Conservation (phyloP, 2,888 invertebrate species). For the Notocelia uddmanniana region DNA sequence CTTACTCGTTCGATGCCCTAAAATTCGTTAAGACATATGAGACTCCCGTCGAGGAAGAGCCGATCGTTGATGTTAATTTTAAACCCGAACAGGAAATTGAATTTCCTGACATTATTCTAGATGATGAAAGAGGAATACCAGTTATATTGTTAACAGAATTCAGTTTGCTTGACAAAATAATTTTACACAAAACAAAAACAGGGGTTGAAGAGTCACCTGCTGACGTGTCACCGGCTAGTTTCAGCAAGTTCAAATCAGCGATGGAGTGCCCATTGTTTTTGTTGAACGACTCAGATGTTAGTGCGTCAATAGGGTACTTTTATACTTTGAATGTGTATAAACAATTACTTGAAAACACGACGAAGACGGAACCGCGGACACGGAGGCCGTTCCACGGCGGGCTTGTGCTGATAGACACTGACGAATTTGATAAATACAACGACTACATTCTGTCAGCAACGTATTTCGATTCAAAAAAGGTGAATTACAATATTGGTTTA, state of each 20-base stretch:
- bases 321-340: slow-evolving; percentile 63
- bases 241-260: slow-evolving; percentile 56
- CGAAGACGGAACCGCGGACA: slow-evolving; percentile 60
- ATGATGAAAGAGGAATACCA: slow-evolving; percentile 62
- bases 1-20: slow-evolving; percentile 59
- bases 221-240: slow-evolving; percentile 52
- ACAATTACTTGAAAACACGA: slow-evolving; percentile 53
- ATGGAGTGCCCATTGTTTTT: slow-evolving; percentile 63
- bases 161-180: slow-evolving; percentile 59
- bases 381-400: slow-evolving; percentile 60
- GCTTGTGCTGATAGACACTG: slow-evolving; percentile 57
- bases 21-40: slow-evolving; percentile 55
- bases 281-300: slow-evolving; percentile 56
- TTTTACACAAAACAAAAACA: slow-evolving; percentile 51
- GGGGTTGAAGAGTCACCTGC: no score
- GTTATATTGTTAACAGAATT: slow-evolving; percentile 57
- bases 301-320: slow-evolving; percentile 62
- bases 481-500: slow-evolving; percentile 59
- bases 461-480: slow-evolving; percentile 60
- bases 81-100: slow-evolving; percentile 58
- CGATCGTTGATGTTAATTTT: slow-evolving; percentile 55
- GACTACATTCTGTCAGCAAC: slow-evolving; percentile 63
- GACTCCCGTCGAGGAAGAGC: slow-evolving; percentile 52
- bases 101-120: slow-evolving; percentile 63
- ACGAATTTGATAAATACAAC: slow-evolving; percentile 63